Percentiles rank a stretch among this genome's conserved stretches.
These are phyloP conservation scores for Fukomys damarensis DNA, from an alignment of 2,113 vertebrate species.

Conservation along the genomic window DNA sequence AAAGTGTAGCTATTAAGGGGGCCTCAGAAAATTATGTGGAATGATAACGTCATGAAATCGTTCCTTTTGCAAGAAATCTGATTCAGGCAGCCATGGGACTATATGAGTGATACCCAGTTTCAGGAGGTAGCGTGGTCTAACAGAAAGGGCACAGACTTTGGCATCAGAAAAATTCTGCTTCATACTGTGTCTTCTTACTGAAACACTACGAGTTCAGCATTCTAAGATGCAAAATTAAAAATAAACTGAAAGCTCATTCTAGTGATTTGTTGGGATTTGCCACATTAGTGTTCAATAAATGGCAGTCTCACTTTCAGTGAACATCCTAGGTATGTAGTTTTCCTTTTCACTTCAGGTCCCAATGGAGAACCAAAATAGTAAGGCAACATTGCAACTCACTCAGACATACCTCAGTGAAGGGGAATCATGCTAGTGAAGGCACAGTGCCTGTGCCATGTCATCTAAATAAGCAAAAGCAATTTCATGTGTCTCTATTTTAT, in stretches of 20 bases:
- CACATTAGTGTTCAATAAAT: neutral
- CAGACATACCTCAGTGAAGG: neutral
- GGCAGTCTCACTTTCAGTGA: neutral
- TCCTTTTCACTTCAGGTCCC: neutral
- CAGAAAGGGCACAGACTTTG: neutral
- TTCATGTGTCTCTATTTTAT: conserved; percentile 66
- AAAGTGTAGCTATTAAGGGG: neutral
- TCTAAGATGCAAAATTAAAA: neutral
- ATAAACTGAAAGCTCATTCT: neutral
- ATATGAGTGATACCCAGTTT: neutral
- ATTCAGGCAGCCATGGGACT: neutral
- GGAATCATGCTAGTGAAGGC: conserved; percentile 25
- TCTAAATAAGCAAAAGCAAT: conserved; percentile 48
- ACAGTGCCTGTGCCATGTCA: neutral
- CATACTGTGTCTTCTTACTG: neutral
- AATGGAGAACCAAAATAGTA: conserved; percentile 39
- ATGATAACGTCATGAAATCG: neutral
- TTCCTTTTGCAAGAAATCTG: conserved; percentile 6
- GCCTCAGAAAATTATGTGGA: conserved; percentile 16
- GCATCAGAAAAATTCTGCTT: neutral
- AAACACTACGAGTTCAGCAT: neutral
- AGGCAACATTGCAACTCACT: conserved; percentile 16
- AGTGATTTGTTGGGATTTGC: neutral
- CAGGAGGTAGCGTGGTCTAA: neutral
- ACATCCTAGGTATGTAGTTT: neutral